phyloP scores from a whole-genome alignment of 2,113 vertebrate species.

The Conger conger region DNA sequence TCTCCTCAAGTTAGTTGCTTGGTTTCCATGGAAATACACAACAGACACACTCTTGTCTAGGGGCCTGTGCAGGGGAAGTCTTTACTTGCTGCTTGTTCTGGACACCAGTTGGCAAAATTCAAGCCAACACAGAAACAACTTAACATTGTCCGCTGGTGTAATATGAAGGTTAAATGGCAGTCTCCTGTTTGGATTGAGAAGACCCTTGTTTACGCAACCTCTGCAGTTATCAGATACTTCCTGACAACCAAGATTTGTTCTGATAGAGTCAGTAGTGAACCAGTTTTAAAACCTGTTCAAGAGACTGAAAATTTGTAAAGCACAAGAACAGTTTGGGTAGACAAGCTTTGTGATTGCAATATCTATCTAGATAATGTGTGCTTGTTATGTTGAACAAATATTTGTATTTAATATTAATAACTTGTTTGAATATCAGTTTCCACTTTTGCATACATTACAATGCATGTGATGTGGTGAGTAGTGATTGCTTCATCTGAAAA shows the following conservation, averaged over 20 bases:
- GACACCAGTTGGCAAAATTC: slow-evolving; percentile 53
- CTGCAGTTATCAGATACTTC: not conserved
- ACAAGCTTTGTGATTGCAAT: not conserved
- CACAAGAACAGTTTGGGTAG: not conserved
- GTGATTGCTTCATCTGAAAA: not conserved
- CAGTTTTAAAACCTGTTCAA: not conserved
- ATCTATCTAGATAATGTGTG: not conserved
- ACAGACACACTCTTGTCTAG: slow-evolving; percentile 79
- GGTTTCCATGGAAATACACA: slow-evolving; percentile 74
- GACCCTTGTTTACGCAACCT: not conserved
- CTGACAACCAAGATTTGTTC: not conserved
- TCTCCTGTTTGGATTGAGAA: slow-evolving; percentile 20
- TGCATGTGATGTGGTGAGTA: not conserved
- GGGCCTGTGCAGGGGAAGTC: slow-evolving; percentile 69
- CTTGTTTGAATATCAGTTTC: not conserved
- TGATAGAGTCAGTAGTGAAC: not conserved
- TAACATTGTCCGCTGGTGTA: slow-evolving; percentile 50
- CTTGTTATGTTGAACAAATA: too few species aligned
- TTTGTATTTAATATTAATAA: too few species aligned
- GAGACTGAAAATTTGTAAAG: not conserved
- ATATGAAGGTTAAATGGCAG: slow-evolving; percentile 29
- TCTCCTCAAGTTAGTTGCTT: slow-evolving; percentile 75
- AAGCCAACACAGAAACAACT: slow-evolving; percentile 58
- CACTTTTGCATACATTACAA: not conserved
- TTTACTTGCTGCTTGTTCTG: slow-evolving; percentile 47